Base-by-base conservation (phyloP, 2,113 vertebrate species). In the Platichthys stellatus region DNA sequence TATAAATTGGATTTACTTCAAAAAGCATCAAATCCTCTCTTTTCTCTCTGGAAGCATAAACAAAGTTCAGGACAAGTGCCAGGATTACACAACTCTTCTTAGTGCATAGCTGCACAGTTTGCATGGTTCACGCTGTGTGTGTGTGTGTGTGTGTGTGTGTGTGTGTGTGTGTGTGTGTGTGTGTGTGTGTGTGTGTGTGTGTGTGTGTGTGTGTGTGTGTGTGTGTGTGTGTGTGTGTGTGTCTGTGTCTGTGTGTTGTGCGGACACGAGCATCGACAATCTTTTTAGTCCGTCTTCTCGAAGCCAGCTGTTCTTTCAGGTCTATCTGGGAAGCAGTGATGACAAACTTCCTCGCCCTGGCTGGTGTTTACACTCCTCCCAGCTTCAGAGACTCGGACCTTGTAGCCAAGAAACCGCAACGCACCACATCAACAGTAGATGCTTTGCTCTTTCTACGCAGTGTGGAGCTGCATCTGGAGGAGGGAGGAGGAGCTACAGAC, bases 311-410 rank as follows among this genome's bases (percentile, higher is more conserved):
- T 82, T 85, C 85, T 85, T 74, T 86, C 72, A 67, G 83, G 51
- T 91, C 69, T 87, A 83, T 92, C 78, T 87, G 85, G 76, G 85
- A 86, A 88, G 80, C 56, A 80, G 57, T 35, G 69, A 86, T 79
- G 77, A 89, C 89, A 90, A 90, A 90, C 90, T 90, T 93, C 90
- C 90, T 83, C 87, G 89, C 81, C 82, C 80, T 45, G 66, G 69
- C 54, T 81, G 86, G 84, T 91, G 90, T 93, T 94, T 92, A 92
- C 90, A 88, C 80, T 88, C 82, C 62, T 84, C 80, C 74, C 80
- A 47, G 69, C 69, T 81, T 58, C 76, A 82, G 89, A 91, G 82
- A 68, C 81, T 89, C 26, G 31, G 89, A 88, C 51, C 72, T 81
- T 67, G 86, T 83, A 88, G 82, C 85, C 86, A 91, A 77, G 88